Percentiles rank a stretch among this genome's conserved stretches.
Conservation (phyloP, 92 coral and sea anemone genomes). For the Paragorgia papillata region DNA sequence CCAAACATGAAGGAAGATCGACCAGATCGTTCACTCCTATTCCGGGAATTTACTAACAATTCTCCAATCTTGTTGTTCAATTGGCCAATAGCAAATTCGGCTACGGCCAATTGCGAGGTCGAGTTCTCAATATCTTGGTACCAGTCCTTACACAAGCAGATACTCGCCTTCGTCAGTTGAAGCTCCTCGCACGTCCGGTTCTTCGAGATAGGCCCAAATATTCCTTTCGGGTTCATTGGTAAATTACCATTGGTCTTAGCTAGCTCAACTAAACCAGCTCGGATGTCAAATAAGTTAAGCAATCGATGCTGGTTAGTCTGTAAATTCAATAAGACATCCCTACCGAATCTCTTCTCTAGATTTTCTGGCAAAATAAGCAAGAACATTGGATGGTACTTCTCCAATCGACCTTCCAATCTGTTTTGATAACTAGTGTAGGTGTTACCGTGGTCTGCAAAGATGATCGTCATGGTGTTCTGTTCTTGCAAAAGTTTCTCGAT, state of each 20-base stretch:
- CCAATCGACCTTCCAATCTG: neutral
- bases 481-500: neutral
- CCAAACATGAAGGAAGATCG: slow-evolving; percentile 16
- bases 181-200: slow-evolving; percentile 26
- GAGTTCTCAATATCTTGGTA: neutral
- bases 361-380: slow-evolving; percentile 7
- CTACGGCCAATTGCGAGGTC: neutral
- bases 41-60: neutral
- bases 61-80: slow-evolving; percentile 17
- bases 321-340: neutral
- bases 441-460: slow-evolving; percentile 26
- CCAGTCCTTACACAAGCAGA: slow-evolving; percentile 22
- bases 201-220: slow-evolving; percentile 1
- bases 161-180: neutral
- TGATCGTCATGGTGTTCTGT: slow-evolving; percentile 15
- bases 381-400: slow-evolving; percentile 27
- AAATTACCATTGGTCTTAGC: slow-evolving; percentile 1
- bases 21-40: neutral
- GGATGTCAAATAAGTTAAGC: slow-evolving; percentile 6
- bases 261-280: slow-evolving; percentile 27
- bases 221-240: slow-evolving; percentile 11
- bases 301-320: slow-evolving; percentile 9
- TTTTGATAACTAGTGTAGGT: slow-evolving; percentile 16
- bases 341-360: neutral
- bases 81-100: no score